These are phyloP conservation scores for Sternarchorhynchus goeldii DNA, from an alignment of 2,797 vertebrate species.

Conservation along the genomic window DNA sequence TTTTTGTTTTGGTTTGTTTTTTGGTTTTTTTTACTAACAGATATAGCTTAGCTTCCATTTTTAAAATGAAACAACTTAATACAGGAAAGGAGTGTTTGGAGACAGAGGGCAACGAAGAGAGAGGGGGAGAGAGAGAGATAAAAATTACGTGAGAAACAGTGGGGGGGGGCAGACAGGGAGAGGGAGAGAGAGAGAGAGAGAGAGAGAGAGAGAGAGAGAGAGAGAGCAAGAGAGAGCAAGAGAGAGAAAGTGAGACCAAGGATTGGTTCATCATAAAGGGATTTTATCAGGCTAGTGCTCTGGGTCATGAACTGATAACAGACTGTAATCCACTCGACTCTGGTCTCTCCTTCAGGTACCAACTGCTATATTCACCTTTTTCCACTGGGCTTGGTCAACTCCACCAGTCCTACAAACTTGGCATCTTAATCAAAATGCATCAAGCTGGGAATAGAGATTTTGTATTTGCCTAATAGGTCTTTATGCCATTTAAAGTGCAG, in stretches of 20 bases:
- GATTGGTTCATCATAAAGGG: conserved; percentile 64
- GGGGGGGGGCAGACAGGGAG: not conserved
- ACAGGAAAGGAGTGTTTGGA: not conserved
- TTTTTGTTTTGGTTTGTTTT: no score
- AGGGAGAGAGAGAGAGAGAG: conserved; percentile 1
- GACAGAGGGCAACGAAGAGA: not conserved
- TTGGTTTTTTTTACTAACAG: not conserved
- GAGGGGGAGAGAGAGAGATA: conserved; percentile 1
- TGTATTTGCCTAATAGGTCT: not conserved
- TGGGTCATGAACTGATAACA: conserved; percentile 72
- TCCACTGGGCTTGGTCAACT: conserved; percentile 33
- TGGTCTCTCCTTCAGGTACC: conserved; percentile 56
- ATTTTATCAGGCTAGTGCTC: conserved; percentile 67
- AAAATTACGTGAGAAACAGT: not conserved
- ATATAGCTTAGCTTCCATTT: not conserved
- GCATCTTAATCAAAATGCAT: not conserved
- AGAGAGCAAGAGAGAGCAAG: conserved; percentile 3
- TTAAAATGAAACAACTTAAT: conserved; percentile 12
- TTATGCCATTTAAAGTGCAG: not conserved
- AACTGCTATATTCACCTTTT: conserved; percentile 51
- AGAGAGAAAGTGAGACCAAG: not conserved
- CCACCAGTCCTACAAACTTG: not conserved
- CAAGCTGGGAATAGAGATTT: not conserved
- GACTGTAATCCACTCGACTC: conserved; percentile 68
- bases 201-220: not conserved